Conservation (phyloP, 2,113 vertebrate genomes). For the Geococcyx californianus region DNA sequence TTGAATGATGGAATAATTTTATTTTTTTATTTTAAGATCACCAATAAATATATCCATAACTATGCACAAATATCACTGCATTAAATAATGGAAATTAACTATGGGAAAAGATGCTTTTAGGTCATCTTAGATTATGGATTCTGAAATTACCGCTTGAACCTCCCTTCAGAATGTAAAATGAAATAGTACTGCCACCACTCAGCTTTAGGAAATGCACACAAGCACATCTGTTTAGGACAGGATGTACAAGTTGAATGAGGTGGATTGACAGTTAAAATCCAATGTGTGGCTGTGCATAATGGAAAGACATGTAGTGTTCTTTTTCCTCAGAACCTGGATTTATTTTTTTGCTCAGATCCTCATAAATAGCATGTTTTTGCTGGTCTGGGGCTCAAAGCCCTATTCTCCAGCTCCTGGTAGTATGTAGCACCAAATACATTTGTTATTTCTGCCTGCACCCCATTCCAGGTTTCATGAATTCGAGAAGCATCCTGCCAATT, state of each 20-base stretch:
- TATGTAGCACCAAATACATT: neutral
- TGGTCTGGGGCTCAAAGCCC: neutral
- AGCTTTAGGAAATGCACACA: neutral
- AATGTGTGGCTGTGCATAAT: neutral
- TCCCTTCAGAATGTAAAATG: neutral
- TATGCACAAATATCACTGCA: neutral
- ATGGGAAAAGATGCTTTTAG: neutral
- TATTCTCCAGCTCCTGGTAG: neutral
- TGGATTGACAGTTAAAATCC: neutral
- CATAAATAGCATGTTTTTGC: neutral
- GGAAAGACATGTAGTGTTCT: neutral
- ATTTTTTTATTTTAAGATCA: slow-evolving; percentile 3
- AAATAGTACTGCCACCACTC: neutral
- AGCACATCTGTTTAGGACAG: neutral
- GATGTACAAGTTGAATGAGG: neutral
- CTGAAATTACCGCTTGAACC: neutral
- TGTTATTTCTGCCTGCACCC: neutral
- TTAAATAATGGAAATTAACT: neutral
- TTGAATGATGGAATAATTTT: neutral
- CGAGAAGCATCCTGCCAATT: neutral
- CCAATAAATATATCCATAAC: neutral
- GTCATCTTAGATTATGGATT: neutral
- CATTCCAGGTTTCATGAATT: neutral
- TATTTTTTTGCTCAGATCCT: neutral
- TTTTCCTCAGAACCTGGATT: neutral